These are phyloP conservation scores for Cataglyphis albicans DNA, from an alignment of 2,888 invertebrate genomes.

Conservation along the genomic window DNA sequence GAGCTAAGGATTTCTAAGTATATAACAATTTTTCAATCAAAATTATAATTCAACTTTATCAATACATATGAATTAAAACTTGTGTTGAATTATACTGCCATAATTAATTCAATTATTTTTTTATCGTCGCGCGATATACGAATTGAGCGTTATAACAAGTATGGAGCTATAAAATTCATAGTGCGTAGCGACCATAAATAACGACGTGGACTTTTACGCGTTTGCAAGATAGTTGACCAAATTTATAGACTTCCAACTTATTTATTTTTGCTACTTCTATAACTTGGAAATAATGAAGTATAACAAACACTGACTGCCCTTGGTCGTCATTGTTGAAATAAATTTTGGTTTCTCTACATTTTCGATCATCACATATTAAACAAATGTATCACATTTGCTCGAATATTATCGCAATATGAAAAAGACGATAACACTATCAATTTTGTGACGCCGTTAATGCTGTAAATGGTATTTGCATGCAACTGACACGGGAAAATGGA, in stretches of 20 bases:
- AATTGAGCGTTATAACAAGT: not conserved
- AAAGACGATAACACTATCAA: constrained; percentile 34
- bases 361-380: constrained; percentile 36
- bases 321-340: not conserved
- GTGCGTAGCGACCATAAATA: constrained; percentile 22
- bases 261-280: not conserved
- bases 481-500: constrained; percentile 37
- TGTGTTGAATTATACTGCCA: not conserved
- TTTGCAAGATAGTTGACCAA: not conserved
- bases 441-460: constrained; percentile 31
- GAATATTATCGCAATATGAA: not conserved
- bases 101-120: constrained; percentile 1
- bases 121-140: not conserved
- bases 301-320: not conserved
- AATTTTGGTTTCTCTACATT: constrained; percentile 8
- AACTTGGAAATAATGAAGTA: constrained; percentile 6
- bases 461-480: constrained; percentile 62
- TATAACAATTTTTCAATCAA: not conserved
- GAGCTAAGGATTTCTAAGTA: not conserved
- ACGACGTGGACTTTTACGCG: not conserved
- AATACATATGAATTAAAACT: not conserved
- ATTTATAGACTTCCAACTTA: constrained; percentile 19
- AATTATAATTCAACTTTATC: not conserved
- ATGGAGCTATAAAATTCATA: constrained; percentile 14
- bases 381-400: not conserved